Evolutionary conservation across 2,888 invertebrate genomes (phyloP), one percentile per base, ranked within the genome.

Genomic region (Drosophila conformis): DNA sequence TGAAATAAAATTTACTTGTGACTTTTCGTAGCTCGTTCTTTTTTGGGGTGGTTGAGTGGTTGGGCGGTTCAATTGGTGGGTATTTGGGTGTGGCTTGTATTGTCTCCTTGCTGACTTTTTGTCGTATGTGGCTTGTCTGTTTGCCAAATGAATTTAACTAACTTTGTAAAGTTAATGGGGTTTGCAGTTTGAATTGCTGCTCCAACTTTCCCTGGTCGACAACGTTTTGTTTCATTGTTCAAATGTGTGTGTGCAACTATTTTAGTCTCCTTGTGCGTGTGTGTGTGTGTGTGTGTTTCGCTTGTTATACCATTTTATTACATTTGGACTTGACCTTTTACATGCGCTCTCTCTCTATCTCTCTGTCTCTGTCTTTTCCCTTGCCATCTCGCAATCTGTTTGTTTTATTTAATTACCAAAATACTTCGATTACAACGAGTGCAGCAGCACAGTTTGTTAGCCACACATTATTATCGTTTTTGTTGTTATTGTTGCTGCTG

Each of bases 131-230:
- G 68, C 74, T 46, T 76, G 80, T 80, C 76, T 85, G 84, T 82
- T 89, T 87, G 87, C 87, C 79, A 89, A 88, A 89, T 90, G 87
- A 84, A 90, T 88, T 88, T 88, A 88, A 88, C 89, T 82, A 89
- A 90, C 89, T 88, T 90, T 90, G 84, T 88, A 86, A 88, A 87
- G 89, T 86, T 87, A 87, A 87, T 90, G 84, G 87, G 89, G 89
- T 90, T 90, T 87, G 89, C 83, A 83, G 73, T 90, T 88, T 83
- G 83, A 85, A 87, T 89, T 87, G 82, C 83, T 69, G 49, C 76
- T 61, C 51, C 68, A 75, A 65, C 69, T 61, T 59, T 58, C 59
- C 40, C 40, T 35, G 40, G 6, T 53, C 67, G 21, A 15, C n/a
- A 59, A 42, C 46, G 38, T 40, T 36, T 33, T 46, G n/a, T 53